Evolutionary conservation across 2,113 vertebrate genomes (phyloP).

Genomic region (Mohoua ochrocephala): DNA sequence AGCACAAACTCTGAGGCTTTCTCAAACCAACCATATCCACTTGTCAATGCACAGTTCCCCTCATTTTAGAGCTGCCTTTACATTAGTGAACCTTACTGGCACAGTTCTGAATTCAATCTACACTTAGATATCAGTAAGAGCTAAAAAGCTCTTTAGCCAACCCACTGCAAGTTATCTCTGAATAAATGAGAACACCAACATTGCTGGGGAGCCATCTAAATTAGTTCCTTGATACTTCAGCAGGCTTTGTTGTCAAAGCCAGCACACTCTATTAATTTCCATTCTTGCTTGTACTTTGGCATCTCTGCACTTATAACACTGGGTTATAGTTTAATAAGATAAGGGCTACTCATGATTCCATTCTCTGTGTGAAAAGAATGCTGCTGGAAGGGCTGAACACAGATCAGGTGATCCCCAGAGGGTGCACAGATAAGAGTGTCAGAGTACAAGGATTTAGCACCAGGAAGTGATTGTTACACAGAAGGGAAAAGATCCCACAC

Average conservation of each 20-base stretch:
- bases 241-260: neutral
- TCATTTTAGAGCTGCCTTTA: neutral
- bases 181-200: neutral
- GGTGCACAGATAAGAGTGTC: neutral
- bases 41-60: neutral
- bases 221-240: neutral
- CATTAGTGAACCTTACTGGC: neutral
- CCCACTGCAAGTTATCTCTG: neutral
- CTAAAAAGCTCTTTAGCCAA: neutral
- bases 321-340: neutral
- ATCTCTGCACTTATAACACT: neutral
- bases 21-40: neutral
- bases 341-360: neutral
- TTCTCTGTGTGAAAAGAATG: neutral
- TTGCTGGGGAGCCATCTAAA: neutral
- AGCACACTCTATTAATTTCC: neutral
- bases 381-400: neutral
- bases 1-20: neutral
- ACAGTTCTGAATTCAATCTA: neutral
- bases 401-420: neutral
- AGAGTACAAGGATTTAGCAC: neutral
- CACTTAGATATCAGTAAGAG: neutral
- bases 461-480: neutral
- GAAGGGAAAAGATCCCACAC: neutral
- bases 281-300: neutral